Evolutionary conservation across 1,140 invertebrate genomes (phyloP).

Genomic region (Sesamia nonagrioides): DNA sequence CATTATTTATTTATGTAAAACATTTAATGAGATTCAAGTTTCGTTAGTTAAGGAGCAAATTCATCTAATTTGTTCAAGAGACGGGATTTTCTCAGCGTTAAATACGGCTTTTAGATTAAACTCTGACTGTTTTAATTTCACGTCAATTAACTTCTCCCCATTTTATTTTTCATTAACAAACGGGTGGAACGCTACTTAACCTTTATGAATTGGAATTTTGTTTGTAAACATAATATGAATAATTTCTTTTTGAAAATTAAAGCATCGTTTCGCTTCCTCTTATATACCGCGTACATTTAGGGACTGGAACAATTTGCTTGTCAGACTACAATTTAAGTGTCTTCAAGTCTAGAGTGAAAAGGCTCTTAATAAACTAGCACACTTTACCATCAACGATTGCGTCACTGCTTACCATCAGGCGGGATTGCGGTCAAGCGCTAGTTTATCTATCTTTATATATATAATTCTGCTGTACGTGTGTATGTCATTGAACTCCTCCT

Average conservation of each 20-base stretch:
- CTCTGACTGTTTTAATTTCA: constrained; percentile 62
- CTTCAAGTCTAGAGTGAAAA: too few species aligned
- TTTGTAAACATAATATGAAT: constrained; percentile 46
- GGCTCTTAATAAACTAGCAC: too few species aligned
- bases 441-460: too few species aligned
- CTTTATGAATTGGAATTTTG: constrained; percentile 50
- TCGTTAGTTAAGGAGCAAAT: constrained; percentile 58
- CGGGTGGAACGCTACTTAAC: constrained; percentile 37
- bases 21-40: constrained; percentile 49
- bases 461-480: too few species aligned
- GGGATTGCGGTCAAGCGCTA: too few species aligned
- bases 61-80: constrained; percentile 59
- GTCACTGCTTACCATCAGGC: too few species aligned
- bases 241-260: background rate
- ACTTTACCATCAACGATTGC: too few species aligned
- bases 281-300: too few species aligned
- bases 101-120: constrained; percentile 61
- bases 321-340: too few species aligned
- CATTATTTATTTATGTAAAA: constrained; percentile 14
- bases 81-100: constrained; percentile 54
- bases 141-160: constrained; percentile 64
- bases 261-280: too few species aligned
- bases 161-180: constrained; percentile 63
- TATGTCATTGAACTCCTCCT: too few species aligned
- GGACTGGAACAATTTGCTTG: too few species aligned